A percentile compares a stretch with the other conserved stretches of the same genome.
These are phyloP conservation scores for Archilochus colubris DNA, from an alignment of 2,113 vertebrate species.

Conservation along the genomic window DNA sequence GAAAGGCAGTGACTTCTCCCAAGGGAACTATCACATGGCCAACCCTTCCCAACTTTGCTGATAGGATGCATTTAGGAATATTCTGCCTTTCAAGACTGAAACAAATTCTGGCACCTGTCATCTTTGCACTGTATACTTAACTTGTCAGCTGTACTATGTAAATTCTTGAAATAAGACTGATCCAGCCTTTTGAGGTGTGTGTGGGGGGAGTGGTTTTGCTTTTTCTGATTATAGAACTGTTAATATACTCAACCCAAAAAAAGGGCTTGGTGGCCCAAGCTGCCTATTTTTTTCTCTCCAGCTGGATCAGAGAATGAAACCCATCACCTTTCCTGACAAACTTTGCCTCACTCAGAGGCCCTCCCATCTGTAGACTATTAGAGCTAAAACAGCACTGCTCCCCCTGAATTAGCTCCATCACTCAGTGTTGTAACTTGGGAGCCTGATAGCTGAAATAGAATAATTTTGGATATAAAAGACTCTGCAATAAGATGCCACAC, in stretches of 20 bases:
- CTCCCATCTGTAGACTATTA: neutral
- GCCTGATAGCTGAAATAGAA: neutral
- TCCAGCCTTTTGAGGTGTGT: neutral
- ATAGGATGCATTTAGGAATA: neutral
- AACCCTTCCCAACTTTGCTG: neutral
- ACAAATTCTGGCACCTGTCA: neutral
- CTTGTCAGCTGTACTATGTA: neutral
- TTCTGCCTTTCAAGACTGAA: neutral
- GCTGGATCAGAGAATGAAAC: neutral
- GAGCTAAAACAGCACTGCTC: neutral
- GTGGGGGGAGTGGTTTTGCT: neutral
- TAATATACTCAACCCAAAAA: neutral
- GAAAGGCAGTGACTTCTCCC: neutral
- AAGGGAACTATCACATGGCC: neutral
- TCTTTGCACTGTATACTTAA: neutral
- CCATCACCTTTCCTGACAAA: neutral
- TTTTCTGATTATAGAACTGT: neutral
- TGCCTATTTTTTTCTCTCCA: neutral
- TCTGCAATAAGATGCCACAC: neutral
- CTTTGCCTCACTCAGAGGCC: constrained; percentile 5
- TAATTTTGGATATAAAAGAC: constrained; percentile 27
- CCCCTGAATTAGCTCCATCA: constrained; percentile 60
- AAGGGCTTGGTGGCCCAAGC: neutral
- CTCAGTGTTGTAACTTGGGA: constrained; percentile 53
- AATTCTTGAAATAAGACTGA: neutral